phyloP scores from a whole-genome alignment of 1,140 invertebrate species.

The Drosophila ananassae region DNA sequence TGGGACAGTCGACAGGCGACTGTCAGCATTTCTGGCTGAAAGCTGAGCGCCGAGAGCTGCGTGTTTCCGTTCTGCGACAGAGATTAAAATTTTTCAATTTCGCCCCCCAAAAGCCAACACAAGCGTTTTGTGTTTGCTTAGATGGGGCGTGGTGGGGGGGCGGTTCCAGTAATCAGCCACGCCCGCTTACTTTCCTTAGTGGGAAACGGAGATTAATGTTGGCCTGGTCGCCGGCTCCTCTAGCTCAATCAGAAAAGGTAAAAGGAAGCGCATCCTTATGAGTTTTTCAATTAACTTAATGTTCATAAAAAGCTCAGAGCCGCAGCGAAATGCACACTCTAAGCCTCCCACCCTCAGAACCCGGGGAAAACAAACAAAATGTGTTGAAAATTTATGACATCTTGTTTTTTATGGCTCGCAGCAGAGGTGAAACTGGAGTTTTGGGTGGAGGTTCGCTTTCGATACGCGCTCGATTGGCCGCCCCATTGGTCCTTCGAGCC shows the following conservation, averaged over 20 bases:
- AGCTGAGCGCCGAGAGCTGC: slow-evolving; percentile 26
- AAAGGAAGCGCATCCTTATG: slow-evolving; percentile 43
- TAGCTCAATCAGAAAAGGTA: slow-evolving; percentile 50
- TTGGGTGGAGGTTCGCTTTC: slow-evolving; percentile 47
- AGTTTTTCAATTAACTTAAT: slow-evolving; percentile 81
- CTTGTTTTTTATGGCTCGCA: slow-evolving; percentile 65
- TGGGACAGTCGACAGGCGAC: slow-evolving; percentile 53
- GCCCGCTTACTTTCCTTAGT: slow-evolving; percentile 47
- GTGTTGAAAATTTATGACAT: slow-evolving; percentile 80
- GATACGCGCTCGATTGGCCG: slow-evolving; percentile 74
- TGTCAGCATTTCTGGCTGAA: slow-evolving; percentile 49
- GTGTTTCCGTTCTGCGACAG: slow-evolving; percentile 71
- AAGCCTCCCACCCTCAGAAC: neutral
- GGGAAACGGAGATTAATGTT: slow-evolving; percentile 82
- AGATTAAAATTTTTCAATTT: slow-evolving; percentile 78
- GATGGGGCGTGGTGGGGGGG: neutral
- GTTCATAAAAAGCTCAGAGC: slow-evolving; percentile 62
- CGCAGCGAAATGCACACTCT: slow-evolving; percentile 35
- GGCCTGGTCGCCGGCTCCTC: slow-evolving; percentile 26
- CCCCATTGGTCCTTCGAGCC: slow-evolving; percentile 26
- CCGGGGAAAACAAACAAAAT: slow-evolving; percentile 57
- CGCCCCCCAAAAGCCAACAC: slow-evolving; percentile 5
- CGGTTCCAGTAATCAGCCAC: slow-evolving; percentile 21
- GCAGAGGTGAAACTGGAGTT: slow-evolving; percentile 22
- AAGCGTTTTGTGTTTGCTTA: slow-evolving; percentile 54